Conservation (phyloP, 1,140 invertebrate species). For the Bombus huntii region DNA sequence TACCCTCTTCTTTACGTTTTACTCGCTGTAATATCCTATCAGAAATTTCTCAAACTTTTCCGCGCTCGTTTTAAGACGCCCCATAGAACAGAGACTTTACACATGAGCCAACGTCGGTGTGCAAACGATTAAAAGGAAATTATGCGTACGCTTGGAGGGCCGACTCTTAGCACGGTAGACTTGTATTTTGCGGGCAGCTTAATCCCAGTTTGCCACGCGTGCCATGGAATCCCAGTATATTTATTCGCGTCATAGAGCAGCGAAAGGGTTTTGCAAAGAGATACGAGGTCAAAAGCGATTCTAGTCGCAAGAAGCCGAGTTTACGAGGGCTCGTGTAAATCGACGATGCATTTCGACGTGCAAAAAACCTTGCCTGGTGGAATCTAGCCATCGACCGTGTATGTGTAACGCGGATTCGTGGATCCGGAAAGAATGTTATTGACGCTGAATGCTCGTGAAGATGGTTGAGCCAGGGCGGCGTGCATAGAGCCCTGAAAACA, state of each 20-base stretch:
- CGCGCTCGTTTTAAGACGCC: not conserved
- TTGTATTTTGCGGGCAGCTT: not conserved
- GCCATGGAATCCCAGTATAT: not conserved
- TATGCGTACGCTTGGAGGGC: not conserved
- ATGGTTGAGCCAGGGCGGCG: not conserved
- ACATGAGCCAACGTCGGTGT: no score
- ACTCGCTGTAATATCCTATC: no score
- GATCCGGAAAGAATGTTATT: constrained; percentile 7
- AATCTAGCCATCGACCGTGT: not conserved
- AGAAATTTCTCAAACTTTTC: not conserved
- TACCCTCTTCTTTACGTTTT: no score
- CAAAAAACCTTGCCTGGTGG: not conserved
- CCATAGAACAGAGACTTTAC: no score
- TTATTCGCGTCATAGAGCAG: constrained; percentile 1
- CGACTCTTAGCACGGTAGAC: not conserved
- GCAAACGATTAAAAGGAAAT: not conserved
- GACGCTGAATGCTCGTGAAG: constrained; percentile 3
- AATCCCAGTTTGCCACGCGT: not conserved
- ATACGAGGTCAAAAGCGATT: not conserved
- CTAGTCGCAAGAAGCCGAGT: not conserved
- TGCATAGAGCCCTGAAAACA: not conserved
- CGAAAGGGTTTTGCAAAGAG: not conserved
- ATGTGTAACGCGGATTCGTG: not conserved
- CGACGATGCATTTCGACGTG: not conserved
- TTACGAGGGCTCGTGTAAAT: not conserved